phyloP scores from a whole-genome alignment of 1,140 invertebrate genomes.

The Pogonomyrmex californicus region DNA sequence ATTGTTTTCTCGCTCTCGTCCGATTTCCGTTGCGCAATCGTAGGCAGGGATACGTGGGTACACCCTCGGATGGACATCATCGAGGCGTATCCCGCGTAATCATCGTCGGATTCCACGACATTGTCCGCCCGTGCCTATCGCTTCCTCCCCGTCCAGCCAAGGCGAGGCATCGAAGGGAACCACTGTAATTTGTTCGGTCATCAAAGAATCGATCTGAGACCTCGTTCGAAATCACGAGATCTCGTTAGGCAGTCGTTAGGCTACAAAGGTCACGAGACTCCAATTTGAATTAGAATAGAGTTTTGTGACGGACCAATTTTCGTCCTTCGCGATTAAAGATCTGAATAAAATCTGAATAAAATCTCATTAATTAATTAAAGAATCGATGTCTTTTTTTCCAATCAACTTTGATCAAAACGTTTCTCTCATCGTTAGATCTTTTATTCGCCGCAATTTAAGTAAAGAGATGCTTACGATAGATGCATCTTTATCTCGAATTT shows the following conservation, averaged over 20 bases:
- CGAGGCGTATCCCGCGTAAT: conserved; percentile 38
- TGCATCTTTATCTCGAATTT: not conserved
- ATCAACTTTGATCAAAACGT: not conserved
- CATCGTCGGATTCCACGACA: conserved; percentile 10
- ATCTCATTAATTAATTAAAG: not conserved
- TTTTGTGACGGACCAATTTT: not conserved
- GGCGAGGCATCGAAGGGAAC: conserved; percentile 1
- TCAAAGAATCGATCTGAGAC: conserved; percentile 3
- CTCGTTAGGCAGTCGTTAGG: not conserved
- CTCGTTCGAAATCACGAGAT: not conserved
- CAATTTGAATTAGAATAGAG: not conserved
- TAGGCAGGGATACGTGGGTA: conserved; percentile 1
- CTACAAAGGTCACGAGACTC: not conserved
- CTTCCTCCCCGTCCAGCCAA: conserved; percentile 5
- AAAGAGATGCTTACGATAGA: not conserved
- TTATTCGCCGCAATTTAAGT: not conserved
- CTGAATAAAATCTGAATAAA: not conserved
- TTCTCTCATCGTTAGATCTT: not conserved
- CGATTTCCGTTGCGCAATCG: conserved; percentile 68
- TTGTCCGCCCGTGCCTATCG: not conserved
- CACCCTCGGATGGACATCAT: conserved; percentile 38
- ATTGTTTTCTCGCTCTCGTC: not conserved
- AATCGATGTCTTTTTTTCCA: not conserved
- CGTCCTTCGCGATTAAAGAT: not conserved
- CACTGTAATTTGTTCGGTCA: not conserved